Evolutionary conservation across 1,140 invertebrate genomes (phyloP).

Genomic region (Portunus trituberculatus): DNA sequence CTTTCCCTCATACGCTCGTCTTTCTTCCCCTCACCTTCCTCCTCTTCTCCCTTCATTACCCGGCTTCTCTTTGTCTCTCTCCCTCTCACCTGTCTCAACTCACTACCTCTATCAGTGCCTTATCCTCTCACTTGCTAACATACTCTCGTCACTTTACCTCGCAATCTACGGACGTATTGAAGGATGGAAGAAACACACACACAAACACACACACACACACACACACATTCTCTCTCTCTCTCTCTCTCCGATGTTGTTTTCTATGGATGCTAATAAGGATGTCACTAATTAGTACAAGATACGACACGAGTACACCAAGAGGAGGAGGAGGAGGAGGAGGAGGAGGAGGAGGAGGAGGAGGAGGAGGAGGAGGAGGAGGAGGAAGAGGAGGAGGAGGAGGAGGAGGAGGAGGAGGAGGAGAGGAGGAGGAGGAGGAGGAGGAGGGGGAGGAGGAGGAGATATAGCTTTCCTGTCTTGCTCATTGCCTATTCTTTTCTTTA

Average conservation of each 20-base stretch:
- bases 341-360: too few species aligned
- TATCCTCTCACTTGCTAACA: not conserved
- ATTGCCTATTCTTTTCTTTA: too few species aligned
- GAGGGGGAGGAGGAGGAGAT: too few species aligned
- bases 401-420: not conserved
- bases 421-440: slow-evolving; percentile 27
- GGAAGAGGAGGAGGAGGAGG: not conserved
- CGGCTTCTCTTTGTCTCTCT: not conserved
- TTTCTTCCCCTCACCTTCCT: not conserved
- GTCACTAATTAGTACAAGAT: too few species aligned
- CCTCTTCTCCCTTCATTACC: not conserved
- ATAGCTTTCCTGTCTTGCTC: too few species aligned
- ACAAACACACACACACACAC: not conserved
- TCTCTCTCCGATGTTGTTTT: too few species aligned
- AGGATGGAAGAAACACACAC: too few species aligned
- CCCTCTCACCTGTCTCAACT: not conserved
- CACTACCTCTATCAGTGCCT: not conserved
- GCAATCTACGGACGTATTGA: not conserved
- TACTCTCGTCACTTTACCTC: too few species aligned
- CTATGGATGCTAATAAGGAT: too few species aligned
- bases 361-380: slow-evolving; percentile 4
- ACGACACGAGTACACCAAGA: too few species aligned
- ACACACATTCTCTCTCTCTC: not conserved
- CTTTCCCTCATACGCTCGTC: too few species aligned
- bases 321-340: too few species aligned